Evolutionary conservation across 2,888 invertebrate species (phyloP).

Genomic region (Cenopis cana): DNA sequence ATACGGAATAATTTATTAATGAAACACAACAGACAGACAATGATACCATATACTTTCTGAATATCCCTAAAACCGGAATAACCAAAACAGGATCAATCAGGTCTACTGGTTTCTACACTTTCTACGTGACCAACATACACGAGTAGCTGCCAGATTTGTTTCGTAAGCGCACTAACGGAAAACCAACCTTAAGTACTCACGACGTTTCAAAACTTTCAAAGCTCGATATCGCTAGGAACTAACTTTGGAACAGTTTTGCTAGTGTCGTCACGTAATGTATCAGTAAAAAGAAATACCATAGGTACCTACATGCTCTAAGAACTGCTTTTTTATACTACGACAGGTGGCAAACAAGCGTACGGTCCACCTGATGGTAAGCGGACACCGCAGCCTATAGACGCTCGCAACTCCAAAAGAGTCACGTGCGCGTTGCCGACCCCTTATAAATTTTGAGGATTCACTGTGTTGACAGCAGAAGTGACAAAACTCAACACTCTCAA

Average conservation of each 20-base stretch:
- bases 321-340: too few species aligned
- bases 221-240: slow-evolving; percentile 6
- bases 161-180: background rate
- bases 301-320: slow-evolving; percentile 16
- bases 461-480: too few species aligned
- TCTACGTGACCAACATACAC: slow-evolving; percentile 32
- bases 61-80: background rate
- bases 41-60: background rate
- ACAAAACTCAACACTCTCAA: too few species aligned
- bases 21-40: too few species aligned
- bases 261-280: slow-evolving; percentile 41
- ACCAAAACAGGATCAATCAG: slow-evolving; percentile 19
- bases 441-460: too few species aligned
- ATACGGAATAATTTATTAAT: too few species aligned
- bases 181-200: background rate
- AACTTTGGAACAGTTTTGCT: slow-evolving; percentile 10
- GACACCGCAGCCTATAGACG: too few species aligned
- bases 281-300: slow-evolving; percentile 23
- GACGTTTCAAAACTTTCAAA: background rate
- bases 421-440: too few species aligned
- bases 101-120: slow-evolving; percentile 25
- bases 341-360: too few species aligned
- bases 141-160: slow-evolving; percentile 19
- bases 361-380: too few species aligned
- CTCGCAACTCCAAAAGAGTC: too few species aligned